Base-by-base conservation (phyloP, 2,888 invertebrate species). In the Aradus depressus region DNA sequence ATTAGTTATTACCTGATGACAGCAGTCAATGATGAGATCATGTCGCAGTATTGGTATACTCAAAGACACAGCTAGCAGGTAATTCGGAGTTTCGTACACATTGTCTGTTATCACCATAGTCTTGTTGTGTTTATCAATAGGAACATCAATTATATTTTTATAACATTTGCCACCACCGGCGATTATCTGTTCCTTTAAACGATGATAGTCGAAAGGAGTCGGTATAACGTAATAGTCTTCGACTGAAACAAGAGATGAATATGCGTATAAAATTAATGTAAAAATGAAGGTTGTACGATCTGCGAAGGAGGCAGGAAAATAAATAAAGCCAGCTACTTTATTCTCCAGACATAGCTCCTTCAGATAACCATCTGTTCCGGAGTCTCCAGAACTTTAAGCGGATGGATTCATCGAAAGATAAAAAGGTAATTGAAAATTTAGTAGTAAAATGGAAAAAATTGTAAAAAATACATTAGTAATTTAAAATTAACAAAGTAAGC, bases 1-100 rank as follows among this genome's bases (percentile, higher is more conserved):
- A n/a, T n/a, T n/a, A n/a, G n/a, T n/a, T n/a, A n/a, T 35, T 47
- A 47, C 47, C 38, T 47, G 23, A 37, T 38, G 23, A 16, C 47
- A 47, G 18, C 37, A 47, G 2, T 47, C 19, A 12, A 37, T 12
- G n/a, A 47, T 47, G 25, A 47, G 35, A 47, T 47, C 47, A 26
- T 47, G 37, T 4, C 47, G 22, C 8, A 26, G 38, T n/a, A 47
- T 37, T 8, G 35, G 47, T 3, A 47, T 47, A 5, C 47, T 19
- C 5, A 47, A 26, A 4, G 47, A 47, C 16, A 38, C 38, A 1
- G 47, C 47, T 22, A 47, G 25, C 2, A 47, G 8, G n/a, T 47
- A 47, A 19, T 47, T 47, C 5, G 47, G 26, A 25, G 47, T 47
- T 47, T 47, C 47, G 16, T 38, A 28, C 12, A 47, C 38, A 5